Evolutionary conservation across 2,888 invertebrate species (phyloP), one percentile per base, ranked within the genome.

Genomic region (Clivina fossor): DNA sequence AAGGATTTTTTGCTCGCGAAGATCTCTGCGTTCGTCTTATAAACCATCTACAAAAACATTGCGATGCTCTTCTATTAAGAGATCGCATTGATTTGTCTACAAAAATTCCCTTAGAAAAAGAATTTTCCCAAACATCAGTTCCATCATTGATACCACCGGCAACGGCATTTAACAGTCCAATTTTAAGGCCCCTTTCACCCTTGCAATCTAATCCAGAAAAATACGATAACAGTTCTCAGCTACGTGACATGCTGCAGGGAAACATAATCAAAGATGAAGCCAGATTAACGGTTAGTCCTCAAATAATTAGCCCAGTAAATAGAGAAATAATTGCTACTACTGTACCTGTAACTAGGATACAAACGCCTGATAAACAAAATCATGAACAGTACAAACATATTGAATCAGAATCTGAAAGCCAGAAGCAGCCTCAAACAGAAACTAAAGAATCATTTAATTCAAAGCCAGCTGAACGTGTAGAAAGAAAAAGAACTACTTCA

Each of bases 11-110:
- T 48, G 83, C 87, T 0, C 79, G 84, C n/a, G 93, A 94, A 68
- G 83, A 86, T 0, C 77, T 93, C 20, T 93, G 92, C 69, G 82
- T 85, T 48, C 86, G 91, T 60, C 78, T 96, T 22, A 78, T 91
- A 49, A 81, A 83, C 41, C 94, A 94, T 68, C 78, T 95, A 61
- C 90, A 91, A 69, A 85, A 88, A 65, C 92, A 93, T 68, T 87
- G 87, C 67, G 90, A 91, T 56, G 79, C 78, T 59, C 74, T 82
- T 49, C 68, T 55, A 7, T 67, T 71, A 5, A 73, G 73, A 9
- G 59, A 59, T 18, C 30, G 59, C 19, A 38, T 57, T 9, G 44
- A 47, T 28, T 16, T 53, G 19, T 50, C 40, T 28, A 54, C 47
- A 46, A 53, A 53, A 43, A 37, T 47, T 5, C 43, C 2, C 28